These are phyloP conservation scores for Lacanobia wlatinum DNA, from an alignment of 2,888 invertebrate species.

Conservation along the genomic window DNA sequence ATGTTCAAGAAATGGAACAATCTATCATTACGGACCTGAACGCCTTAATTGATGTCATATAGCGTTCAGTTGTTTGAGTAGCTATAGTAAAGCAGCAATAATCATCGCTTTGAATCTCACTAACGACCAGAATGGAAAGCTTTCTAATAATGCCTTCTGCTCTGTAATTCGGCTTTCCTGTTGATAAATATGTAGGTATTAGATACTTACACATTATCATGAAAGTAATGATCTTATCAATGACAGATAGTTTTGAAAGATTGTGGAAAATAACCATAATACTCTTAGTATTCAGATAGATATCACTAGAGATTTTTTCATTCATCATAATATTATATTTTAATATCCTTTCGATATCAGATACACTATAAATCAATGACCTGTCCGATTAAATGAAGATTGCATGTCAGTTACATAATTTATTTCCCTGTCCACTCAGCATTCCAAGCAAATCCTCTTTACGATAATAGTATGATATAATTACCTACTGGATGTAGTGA, in stretches of 20 bases:
- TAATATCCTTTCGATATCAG: constrained; percentile 9
- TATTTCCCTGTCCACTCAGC: constrained; percentile 12
- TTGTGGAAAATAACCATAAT: neutral
- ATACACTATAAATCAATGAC: constrained; percentile 20
- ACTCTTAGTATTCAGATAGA: neutral
- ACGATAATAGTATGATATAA: constrained; percentile 8
- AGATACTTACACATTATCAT: neutral
- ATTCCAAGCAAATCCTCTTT: constrained; percentile 37
- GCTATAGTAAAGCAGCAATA: constrained; percentile 15
- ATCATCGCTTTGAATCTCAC: constrained; percentile 28
- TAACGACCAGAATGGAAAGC: constrained; percentile 22
- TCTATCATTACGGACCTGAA: constrained; percentile 29
- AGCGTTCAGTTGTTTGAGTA: constrained; percentile 9
- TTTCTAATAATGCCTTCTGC: constrained; percentile 8
- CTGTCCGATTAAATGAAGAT: constrained; percentile 2
- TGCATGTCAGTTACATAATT: constrained; percentile 37
- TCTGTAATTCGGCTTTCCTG: neutral
- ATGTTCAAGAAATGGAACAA: constrained; percentile 30
- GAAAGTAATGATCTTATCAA: constrained; percentile 21
- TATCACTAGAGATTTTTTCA: neutral
- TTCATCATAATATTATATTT: neutral
- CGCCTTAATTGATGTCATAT: constrained; percentile 18
- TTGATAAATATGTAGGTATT: neutral
- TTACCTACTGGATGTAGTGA: constrained; percentile 9
- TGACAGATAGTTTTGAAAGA: constrained; percentile 7